A percentile compares a stretch with the other conserved stretches of the same genome.
These are phyloP conservation scores for Ophioderma brevispina DNA, from an alignment of 35 echinoderm and acorn worm genomes.

Conservation along the genomic window DNA sequence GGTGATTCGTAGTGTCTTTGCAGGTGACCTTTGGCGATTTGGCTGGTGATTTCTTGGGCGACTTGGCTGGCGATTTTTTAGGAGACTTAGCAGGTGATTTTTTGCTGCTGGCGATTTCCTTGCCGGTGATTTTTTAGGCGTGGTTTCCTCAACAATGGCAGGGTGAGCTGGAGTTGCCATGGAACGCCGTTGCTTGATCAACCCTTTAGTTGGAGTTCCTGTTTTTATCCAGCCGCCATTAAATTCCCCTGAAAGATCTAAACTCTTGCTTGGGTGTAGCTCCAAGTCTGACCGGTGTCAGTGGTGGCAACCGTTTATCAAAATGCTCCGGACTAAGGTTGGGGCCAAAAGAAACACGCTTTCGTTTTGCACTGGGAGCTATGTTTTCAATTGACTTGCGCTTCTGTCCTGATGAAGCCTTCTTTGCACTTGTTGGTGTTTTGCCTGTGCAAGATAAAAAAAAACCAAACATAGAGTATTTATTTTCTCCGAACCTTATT, in stretches of 20 bases:
- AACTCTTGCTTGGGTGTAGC: constrained; percentile 54
- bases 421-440: neutral
- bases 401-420: constrained; percentile 67
- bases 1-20: constrained; percentile 28
- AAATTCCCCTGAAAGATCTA: constrained; percentile 58
- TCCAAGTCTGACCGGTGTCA: constrained; percentile 83
- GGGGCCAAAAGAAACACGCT: constrained; percentile 97
- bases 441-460: constrained; percentile 19
- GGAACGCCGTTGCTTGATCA: constrained; percentile 67
- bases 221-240: neutral
- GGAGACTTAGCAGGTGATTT: constrained; percentile 13
- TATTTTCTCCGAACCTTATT: no score
- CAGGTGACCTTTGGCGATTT: constrained; percentile 35
- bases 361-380: constrained; percentile 70
- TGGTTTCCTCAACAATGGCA: constrained; percentile 56
- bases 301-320: constrained; percentile 87
- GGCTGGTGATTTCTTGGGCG: constrained; percentile 39
- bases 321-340: constrained; percentile 93
- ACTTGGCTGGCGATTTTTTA: constrained; percentile 29
- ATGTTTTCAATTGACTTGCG: constrained; percentile 56
- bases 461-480: neutral
- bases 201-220: constrained; percentile 36
- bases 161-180: constrained; percentile 37
- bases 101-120: constrained; percentile 32
- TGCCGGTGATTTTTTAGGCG: neutral